These are phyloP conservation scores for Muntiacus muntjak DNA, from an alignment of 2,113 vertebrate genomes.

Conservation along the genomic window DNA sequence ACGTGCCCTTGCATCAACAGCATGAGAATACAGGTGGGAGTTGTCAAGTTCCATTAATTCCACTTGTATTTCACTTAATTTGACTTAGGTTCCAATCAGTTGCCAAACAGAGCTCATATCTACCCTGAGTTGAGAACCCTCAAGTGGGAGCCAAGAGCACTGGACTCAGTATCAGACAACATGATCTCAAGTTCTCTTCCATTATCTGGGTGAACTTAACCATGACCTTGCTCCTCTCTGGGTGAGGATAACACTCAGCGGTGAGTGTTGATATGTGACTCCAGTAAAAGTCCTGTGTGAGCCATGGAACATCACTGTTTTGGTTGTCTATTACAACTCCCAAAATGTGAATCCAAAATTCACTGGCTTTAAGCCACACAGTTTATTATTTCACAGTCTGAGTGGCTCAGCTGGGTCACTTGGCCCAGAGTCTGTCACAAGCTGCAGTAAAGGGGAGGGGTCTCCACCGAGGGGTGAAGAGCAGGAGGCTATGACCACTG, in stretches of 20 bases:
- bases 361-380: neutral
- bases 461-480: neutral
- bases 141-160: neutral
- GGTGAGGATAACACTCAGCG: neutral
- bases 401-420: neutral
- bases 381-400: neutral
- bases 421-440: neutral
- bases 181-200: neutral
- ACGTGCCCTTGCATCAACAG: neutral
- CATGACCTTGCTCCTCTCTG: neutral
- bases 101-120: neutral
- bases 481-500: neutral
- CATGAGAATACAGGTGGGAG: neutral
- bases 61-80: neutral
- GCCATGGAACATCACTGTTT: neutral
- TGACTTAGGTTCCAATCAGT: neutral
- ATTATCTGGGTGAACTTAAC: neutral
- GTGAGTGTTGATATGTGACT: neutral
- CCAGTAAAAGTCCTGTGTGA: neutral
- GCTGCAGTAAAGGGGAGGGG: rapidly evolving
- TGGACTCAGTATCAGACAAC: neutral
- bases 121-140: neutral
- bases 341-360: neutral
- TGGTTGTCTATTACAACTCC: neutral
- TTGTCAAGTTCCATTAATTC: neutral